Percentiles rank a stretch among this genome's conserved stretches.
phyloP scores from a whole-genome alignment of 2,888 invertebrate species.

The Coleophora flavipennella region DNA sequence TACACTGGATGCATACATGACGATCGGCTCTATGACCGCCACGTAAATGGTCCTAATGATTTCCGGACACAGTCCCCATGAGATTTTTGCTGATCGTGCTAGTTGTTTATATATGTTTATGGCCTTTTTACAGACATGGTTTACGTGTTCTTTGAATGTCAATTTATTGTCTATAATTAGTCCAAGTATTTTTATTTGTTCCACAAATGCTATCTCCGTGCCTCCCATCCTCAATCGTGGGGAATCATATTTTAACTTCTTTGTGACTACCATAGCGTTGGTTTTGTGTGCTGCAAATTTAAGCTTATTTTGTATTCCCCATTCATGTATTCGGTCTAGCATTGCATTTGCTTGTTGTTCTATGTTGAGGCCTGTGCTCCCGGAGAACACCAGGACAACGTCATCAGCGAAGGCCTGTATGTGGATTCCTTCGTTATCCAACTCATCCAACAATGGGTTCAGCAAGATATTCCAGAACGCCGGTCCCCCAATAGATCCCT shows the following conservation, averaged over 20 bases:
- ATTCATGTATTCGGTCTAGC: slow-evolving; percentile 7
- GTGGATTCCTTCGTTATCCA: slow-evolving; percentile 1
- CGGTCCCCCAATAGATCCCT: slow-evolving; percentile 13
- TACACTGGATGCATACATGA: neutral
- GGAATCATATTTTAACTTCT: slow-evolving; percentile 7
- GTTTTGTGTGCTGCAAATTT: slow-evolving; percentile 12
- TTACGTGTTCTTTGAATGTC: slow-evolving; percentile 7
- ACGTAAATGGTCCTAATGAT: neutral
- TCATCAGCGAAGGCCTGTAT: slow-evolving; percentile 13
- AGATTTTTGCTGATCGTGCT: slow-evolving; percentile 1
- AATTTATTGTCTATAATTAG: slow-evolving; percentile 9
- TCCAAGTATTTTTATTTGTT: slow-evolving; percentile 10
- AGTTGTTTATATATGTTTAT: slow-evolving; percentile 4
- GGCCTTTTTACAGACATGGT: slow-evolving; percentile 6
- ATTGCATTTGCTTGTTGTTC: slow-evolving; percentile 6
- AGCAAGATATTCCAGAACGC: slow-evolving; percentile 11
- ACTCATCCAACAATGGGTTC: slow-evolving; percentile 5
- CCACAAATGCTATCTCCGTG: neutral
- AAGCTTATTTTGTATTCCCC: slow-evolving; percentile 11
- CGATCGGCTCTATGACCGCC: neutral
- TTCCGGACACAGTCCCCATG: slow-evolving; percentile 6
- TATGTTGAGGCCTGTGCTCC: slow-evolving; percentile 3
- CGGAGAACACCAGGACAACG: slow-evolving; percentile 7
- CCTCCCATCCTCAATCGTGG: slow-evolving; percentile 11
- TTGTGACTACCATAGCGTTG: slow-evolving; percentile 7